Conservation (phyloP, 92 coral and sea anemone species). For the Epizoanthus illoricatus region DNA sequence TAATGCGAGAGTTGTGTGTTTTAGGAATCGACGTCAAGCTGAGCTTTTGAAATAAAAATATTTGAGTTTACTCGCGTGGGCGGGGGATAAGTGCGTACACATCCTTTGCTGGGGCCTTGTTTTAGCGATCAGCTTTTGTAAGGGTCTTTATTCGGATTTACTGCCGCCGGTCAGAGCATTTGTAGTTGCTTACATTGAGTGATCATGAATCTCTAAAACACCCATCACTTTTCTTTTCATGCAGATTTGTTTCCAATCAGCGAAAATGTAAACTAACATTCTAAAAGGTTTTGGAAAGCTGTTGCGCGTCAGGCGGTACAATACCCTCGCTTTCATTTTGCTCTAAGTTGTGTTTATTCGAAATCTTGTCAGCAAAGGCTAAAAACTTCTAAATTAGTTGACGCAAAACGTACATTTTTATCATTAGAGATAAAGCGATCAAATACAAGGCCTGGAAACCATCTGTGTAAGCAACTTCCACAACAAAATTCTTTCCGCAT, state of each 20-base stretch:
- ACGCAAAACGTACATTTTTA: constrained; percentile 18
- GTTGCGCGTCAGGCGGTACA: constrained; percentile 23
- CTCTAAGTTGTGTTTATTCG: constrained; percentile 10
- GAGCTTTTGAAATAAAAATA: constrained; percentile 31
- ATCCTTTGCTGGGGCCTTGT: constrained; percentile 18
- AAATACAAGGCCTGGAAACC: background rate
- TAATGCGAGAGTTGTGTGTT: constrained; percentile 37
- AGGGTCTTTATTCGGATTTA: constrained; percentile 13
- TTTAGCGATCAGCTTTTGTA: constrained; percentile 30
- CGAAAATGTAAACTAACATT: constrained; percentile 9
- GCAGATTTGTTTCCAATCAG: constrained; percentile 21
- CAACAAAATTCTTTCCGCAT: background rate
- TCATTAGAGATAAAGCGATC: background rate
- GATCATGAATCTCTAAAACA: constrained; percentile 42
- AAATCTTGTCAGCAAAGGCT: constrained; percentile 4
- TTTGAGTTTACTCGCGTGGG: constrained; percentile 30
- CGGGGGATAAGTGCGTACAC: constrained; percentile 26
- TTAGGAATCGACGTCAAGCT: constrained; percentile 32
- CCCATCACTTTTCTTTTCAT: constrained; percentile 37
- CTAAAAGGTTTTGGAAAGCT: constrained; percentile 13
- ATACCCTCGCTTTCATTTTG: constrained; percentile 22
- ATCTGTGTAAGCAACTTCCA: background rate
- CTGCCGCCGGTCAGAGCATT: constrained; percentile 40
- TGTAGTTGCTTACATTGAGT: constrained; percentile 37
- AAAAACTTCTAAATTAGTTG: background rate